phyloP scores from a whole-genome alignment of 2,888 invertebrate genomes.

The Meta bourneti region DNA sequence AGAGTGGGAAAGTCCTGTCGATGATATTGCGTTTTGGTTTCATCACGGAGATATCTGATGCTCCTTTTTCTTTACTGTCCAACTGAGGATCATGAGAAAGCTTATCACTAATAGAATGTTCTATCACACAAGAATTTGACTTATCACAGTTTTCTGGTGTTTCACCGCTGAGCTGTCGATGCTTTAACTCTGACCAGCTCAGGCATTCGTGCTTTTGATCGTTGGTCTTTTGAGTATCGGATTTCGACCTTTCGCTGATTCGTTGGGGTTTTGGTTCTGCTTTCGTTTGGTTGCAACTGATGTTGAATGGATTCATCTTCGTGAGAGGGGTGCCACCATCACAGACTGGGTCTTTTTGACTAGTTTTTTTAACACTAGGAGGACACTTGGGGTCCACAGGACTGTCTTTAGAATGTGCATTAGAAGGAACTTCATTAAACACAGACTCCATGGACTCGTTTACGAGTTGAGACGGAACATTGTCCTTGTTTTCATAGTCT shows the following conservation, averaged over 20 bases:
- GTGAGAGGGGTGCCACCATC: constrained; percentile 30
- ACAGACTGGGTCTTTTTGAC: constrained; percentile 56
- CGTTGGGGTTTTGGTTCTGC: constrained; percentile 25
- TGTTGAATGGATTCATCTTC: constrained; percentile 53
- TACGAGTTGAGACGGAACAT: background rate
- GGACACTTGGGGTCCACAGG: background rate
- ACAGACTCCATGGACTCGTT: constrained; percentile 33
- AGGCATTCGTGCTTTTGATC: constrained; percentile 40
- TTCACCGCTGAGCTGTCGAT: constrained; percentile 50
- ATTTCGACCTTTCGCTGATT: background rate
- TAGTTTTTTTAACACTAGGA: constrained; percentile 24
- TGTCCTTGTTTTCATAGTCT: constrained; percentile 6
- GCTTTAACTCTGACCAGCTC: constrained; percentile 62
- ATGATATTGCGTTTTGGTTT: constrained; percentile 39
- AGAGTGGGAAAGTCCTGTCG: constrained; percentile 61
- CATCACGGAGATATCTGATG: background rate
- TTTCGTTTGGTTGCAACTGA: background rate
- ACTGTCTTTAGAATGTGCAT: background rate
- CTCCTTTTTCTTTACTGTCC: constrained; percentile 2
- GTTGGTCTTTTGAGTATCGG: background rate
- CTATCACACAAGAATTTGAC: constrained; percentile 56
- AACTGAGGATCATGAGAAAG: background rate
- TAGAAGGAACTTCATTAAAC: background rate
- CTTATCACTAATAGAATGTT: constrained; percentile 57
- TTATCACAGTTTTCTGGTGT: constrained; percentile 65